Evolutionary conservation across 2,113 vertebrate species (phyloP).

Genomic region (Heterochromis multidens): DNA sequence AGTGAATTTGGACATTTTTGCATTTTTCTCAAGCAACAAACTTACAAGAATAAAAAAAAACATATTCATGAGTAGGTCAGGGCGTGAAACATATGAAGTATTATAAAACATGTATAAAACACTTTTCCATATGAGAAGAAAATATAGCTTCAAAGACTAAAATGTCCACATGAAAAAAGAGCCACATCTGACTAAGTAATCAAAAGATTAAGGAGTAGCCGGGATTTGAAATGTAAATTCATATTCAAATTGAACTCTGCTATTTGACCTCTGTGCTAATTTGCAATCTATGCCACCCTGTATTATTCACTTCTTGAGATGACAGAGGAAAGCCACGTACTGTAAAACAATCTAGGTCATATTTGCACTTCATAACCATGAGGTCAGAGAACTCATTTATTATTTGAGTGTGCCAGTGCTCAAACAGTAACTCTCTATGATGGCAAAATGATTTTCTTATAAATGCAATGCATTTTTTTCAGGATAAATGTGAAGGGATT

Average conservation of each 20-base stretch:
- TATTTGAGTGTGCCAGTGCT: neutral
- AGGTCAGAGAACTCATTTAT: constrained; percentile 5
- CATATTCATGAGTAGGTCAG: neutral
- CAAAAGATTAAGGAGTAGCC: neutral
- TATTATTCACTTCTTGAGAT: constrained; percentile 62
- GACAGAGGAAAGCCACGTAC: constrained; percentile 36
- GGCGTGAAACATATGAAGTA: neutral
- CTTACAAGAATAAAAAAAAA: neutral
- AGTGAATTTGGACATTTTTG: neutral
- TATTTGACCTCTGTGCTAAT: constrained; percentile 66
- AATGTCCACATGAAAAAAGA: neutral
- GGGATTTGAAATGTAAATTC: constrained; percentile 47
- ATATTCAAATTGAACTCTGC: constrained; percentile 55
- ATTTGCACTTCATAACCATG: constrained; percentile 43
- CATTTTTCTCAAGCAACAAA: neutral
- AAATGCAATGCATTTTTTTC: neutral
- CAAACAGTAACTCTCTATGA: neutral
- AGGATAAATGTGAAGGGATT: neutral
- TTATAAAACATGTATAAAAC: neutral
- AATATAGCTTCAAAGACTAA: neutral
- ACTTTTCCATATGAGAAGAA: neutral
- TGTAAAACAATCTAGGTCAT: constrained; percentile 34
- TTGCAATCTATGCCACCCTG: constrained; percentile 56
- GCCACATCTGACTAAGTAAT: neutral
- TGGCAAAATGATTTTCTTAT: neutral